Conservation (phyloP, 2,797 vertebrate species). For the Hirundo rustica region DNA sequence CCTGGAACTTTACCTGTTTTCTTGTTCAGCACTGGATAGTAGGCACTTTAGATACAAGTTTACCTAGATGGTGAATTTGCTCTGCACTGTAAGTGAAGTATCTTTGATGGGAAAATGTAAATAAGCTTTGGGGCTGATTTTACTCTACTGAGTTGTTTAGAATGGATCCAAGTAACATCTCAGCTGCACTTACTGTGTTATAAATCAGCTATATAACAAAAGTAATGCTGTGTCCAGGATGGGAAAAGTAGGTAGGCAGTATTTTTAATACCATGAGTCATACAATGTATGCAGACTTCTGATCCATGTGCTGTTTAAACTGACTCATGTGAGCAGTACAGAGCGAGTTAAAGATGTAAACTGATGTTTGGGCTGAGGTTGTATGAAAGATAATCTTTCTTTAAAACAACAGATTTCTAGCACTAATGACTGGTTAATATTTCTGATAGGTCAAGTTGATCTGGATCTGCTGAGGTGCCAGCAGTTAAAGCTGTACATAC, state of each 20-base stretch:
- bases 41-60: background rate
- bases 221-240: background rate
- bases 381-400: background rate
- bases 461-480: constrained; percentile 90
- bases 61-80: background rate
- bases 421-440: background rate
- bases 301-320: background rate
- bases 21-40: background rate
- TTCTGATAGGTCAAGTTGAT: constrained; percentile 90
- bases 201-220: background rate
- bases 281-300: background rate
- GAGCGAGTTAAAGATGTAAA: background rate
- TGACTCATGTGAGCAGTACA: background rate
- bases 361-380: background rate
- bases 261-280: background rate
- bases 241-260: background rate
- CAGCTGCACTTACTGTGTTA: background rate
- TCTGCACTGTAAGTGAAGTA: background rate
- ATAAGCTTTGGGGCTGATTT: background rate
- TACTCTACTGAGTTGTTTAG: background rate
- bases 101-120: background rate
- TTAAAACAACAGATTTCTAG: background rate
- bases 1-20: background rate
- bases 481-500: constrained; percentile 92
- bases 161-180: background rate